phyloP scores from a whole-genome alignment of 64 coral and sea anemone genomes.

The Platygyra sinensis region DNA sequence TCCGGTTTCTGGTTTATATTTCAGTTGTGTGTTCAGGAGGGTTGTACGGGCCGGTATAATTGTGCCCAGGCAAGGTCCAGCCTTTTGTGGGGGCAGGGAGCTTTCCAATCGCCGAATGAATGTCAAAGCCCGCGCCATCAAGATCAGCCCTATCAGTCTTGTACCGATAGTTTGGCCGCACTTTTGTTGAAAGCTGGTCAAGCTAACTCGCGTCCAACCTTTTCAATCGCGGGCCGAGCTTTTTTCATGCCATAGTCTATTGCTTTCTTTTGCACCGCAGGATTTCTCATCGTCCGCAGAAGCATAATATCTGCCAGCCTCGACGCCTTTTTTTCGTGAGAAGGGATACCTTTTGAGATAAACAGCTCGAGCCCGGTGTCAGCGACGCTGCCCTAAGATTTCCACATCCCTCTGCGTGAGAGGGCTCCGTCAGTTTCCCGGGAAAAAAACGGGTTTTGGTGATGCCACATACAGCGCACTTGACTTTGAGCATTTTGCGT shows the following conservation, averaged over 20 bases:
- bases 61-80: background rate
- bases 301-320: background rate
- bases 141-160: background rate
- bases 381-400: too few relatives aligned
- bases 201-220: background rate
- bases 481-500: too few relatives aligned
- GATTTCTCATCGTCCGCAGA: background rate
- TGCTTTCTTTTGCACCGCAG: background rate
- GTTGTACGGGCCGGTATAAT: background rate
- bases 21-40: background rate
- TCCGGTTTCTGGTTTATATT: too few relatives aligned
- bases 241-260: background rate
- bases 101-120: background rate
- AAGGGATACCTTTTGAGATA: too few relatives aligned
- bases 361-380: too few relatives aligned
- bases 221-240: background rate
- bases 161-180: background rate
- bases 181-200: background rate
- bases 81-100: too few relatives aligned
- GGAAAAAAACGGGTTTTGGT: too few relatives aligned
- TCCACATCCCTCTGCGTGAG: too few relatives aligned
- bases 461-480: too few relatives aligned
- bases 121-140: background rate
- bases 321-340: too few relatives aligned
- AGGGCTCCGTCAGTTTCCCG: too few relatives aligned